These are phyloP conservation scores for Tolmerus cingulatus DNA, from an alignment of 2,888 invertebrate species.

Conservation along the genomic window DNA sequence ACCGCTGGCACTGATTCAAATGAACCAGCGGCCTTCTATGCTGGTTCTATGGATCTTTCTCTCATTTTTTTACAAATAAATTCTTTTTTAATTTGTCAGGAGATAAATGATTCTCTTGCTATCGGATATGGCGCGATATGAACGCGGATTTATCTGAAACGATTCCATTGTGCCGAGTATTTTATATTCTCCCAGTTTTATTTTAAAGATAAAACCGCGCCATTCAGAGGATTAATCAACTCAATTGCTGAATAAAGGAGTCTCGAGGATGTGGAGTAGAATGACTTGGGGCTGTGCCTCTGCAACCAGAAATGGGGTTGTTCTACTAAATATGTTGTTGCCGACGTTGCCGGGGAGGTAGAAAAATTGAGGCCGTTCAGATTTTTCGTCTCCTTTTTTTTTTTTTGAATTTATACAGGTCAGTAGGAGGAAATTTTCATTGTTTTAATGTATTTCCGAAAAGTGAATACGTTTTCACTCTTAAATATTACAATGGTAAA, in stretches of 20 bases:
- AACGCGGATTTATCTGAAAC: neutral
- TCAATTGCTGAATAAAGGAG: neutral
- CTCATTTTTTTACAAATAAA: neutral
- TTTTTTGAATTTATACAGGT: neutral
- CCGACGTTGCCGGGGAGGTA: neutral
- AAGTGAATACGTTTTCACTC: neutral
- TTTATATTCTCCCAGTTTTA: neutral
- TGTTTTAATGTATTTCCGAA: neutral
- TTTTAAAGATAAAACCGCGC: neutral
- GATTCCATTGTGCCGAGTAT: neutral
- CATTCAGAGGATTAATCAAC: neutral
- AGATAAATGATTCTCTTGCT: neutral
- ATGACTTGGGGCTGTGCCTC: neutral
- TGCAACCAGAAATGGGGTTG: neutral
- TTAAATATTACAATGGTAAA: neutral
- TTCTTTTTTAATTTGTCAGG: neutral
- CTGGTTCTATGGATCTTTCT: neutral
- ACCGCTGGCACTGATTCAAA: neutral
- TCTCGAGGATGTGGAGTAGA: neutral
- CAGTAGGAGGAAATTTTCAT: neutral
- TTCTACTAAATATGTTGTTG: neutral
- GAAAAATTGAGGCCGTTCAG: neutral
- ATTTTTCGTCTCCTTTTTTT: neutral
- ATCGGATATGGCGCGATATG: neutral
- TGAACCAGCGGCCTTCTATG: neutral